Conservation (phyloP, 2,888 invertebrate genomes). For the Alloscopus bannaensis region DNA sequence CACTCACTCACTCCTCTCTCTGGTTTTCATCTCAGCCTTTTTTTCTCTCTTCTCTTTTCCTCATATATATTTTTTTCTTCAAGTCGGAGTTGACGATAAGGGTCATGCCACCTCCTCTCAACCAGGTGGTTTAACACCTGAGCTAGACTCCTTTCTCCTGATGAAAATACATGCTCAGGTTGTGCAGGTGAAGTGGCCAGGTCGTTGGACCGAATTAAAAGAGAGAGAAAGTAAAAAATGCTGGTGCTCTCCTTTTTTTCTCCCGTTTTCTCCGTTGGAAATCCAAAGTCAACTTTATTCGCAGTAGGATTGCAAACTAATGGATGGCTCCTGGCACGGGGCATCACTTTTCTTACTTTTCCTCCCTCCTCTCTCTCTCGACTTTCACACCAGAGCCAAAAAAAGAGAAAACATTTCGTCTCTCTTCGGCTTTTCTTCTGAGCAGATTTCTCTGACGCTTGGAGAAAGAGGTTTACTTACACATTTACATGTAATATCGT, state of each 20-base stretch:
- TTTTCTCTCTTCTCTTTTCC: not conserved
- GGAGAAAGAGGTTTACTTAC: conserved; percentile 26
- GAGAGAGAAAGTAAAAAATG: conserved; percentile 33
- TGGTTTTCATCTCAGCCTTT: not conserved
- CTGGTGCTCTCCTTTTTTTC: conserved; percentile 24
- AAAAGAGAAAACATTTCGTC: too few species aligned
- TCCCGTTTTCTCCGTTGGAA: conserved; percentile 15
- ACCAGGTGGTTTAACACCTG: not conserved
- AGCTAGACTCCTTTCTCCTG: too few species aligned
- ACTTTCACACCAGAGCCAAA: conserved; percentile 24
- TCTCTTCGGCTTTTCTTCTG: too few species aligned
- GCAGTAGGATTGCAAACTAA: conserved; percentile 51
- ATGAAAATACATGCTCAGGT: conserved; percentile 53
- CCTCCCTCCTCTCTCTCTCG: conserved; percentile 20
- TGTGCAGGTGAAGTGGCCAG: conserved; percentile 62
- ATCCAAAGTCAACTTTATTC: too few species aligned
- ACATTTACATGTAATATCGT: conserved; percentile 21
- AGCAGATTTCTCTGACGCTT: conserved; percentile 28
- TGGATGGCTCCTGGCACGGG: conserved; percentile 67
- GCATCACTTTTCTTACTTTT: conserved; percentile 53
- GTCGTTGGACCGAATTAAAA: conserved; percentile 53
- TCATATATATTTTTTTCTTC: not conserved
- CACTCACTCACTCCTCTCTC: not conserved
- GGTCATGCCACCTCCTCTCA: not conserved
- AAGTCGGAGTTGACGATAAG: not conserved